phyloP scores from a whole-genome alignment of 2,797 vertebrate genomes.

The Nannoperca australis region DNA sequence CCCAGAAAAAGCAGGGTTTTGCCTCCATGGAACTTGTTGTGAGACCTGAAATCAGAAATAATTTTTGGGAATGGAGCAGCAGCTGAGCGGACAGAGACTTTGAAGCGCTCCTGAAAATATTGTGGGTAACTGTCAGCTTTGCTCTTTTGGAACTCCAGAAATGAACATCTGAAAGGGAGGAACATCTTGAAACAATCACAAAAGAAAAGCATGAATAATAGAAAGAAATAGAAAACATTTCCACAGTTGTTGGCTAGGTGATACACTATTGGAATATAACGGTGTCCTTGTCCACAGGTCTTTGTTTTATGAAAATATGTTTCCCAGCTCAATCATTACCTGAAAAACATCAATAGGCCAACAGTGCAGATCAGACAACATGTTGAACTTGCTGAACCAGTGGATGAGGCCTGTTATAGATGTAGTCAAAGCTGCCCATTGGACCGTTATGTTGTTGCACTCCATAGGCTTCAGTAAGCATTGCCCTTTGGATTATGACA shows the following conservation, averaged over 20 bases:
- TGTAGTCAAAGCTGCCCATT: conserved; percentile 54
- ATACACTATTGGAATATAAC: conserved; percentile 69
- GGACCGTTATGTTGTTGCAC: conserved; percentile 55
- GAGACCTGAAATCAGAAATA: conserved; percentile 72
- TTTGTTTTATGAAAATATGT: conserved; percentile 54
- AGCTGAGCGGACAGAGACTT: conserved; percentile 63
- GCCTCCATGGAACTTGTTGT: conserved; percentile 65
- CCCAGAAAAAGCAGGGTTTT: conserved; percentile 62
- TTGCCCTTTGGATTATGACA: conserved; percentile 60
- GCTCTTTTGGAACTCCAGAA: conserved; percentile 70
- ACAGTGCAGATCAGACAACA: conserved; percentile 38
- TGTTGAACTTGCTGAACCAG: conserved; percentile 66
- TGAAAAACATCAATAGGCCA: conserved; percentile 53
- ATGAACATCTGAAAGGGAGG: conserved; percentile 58
- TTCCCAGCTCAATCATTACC: conserved; percentile 55
- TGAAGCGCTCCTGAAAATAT: conserved; percentile 79
- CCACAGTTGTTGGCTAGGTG: conserved; percentile 68
- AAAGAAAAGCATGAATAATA: conserved; percentile 75
- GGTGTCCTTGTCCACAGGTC: conserved; percentile 59
- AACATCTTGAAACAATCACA: conserved; percentile 85
- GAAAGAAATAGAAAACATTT: conserved; percentile 66
- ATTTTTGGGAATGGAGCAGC: conserved; percentile 63
- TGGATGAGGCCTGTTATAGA: conserved; percentile 44
- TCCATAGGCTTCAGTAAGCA: conserved; percentile 56
- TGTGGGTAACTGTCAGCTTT: conserved; percentile 77